A percentile compares a stretch with the other conserved stretches of the same genome.
Evolutionary conservation across 2,113 vertebrate species (phyloP).

Genomic region (Seriola rivoliana): DNA sequence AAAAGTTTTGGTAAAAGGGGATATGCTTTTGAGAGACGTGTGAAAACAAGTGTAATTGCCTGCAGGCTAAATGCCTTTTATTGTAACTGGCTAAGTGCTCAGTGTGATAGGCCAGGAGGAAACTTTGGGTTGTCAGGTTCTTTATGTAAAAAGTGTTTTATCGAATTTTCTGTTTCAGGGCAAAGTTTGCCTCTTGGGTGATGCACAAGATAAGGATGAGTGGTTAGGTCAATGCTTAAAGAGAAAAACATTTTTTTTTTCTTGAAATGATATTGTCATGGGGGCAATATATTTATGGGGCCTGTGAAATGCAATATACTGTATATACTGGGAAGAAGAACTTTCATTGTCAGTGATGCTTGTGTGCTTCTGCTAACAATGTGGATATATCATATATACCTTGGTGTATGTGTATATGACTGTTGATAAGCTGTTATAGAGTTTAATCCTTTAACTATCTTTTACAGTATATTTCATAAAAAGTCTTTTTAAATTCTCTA

Average conservation of each 20-base stretch:
- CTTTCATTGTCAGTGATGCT: constrained; percentile 26
- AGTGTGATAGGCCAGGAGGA: constrained; percentile 9
- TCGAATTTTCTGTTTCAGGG: constrained; percentile 36
- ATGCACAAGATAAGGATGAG: constrained; percentile 35
- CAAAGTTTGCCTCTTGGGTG: constrained; percentile 12
- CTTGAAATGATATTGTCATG: constrained; percentile 41
- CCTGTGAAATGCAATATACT: constrained; percentile 34
- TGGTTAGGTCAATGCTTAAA: constrained; percentile 31
- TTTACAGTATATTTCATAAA: constrained; percentile 8
- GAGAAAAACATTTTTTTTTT: constrained; percentile 34
- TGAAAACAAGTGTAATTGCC: not conserved
- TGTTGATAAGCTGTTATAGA: not conserved
- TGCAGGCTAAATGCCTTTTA: constrained; percentile 6
- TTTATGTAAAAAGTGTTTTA: constrained; percentile 9
- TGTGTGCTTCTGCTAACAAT: constrained; percentile 28
- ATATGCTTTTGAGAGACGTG: too few species aligned
- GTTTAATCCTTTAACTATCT: not conserved
- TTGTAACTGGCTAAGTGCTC: not conserved
- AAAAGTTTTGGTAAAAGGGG: too few species aligned
- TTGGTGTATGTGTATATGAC: not conserved
- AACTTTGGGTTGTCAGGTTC: constrained; percentile 24
- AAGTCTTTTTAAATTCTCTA: not conserved
- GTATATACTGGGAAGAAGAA: not conserved
- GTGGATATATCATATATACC: constrained; percentile 7
- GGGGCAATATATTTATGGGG: constrained; percentile 19